These are phyloP conservation scores for Drosophila suboccidentalis DNA, from an alignment of 2,888 invertebrate genomes.

Conservation along the genomic window DNA sequence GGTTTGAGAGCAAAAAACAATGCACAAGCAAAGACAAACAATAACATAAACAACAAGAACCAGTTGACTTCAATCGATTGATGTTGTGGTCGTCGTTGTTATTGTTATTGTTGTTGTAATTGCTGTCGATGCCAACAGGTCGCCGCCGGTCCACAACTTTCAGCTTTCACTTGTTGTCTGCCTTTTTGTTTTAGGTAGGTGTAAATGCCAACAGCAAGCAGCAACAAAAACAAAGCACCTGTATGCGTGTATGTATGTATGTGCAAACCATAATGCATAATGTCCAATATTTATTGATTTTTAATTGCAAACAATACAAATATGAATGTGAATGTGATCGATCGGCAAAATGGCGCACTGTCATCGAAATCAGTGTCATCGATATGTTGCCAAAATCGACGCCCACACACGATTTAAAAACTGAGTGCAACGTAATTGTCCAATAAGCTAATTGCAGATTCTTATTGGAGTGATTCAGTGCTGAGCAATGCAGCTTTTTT, in stretches of 20 bases:
- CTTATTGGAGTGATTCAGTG: neutral
- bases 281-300: constrained; percentile 59
- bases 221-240: constrained; percentile 25
- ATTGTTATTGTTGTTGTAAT: constrained; percentile 28
- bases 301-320: constrained; percentile 53
- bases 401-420: constrained; percentile 19
- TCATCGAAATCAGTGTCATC: constrained; percentile 46
- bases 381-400: constrained; percentile 20
- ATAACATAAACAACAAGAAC: constrained; percentile 49
- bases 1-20: constrained; percentile 9
- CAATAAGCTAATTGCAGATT: neutral
- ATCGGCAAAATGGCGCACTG: constrained; percentile 23
- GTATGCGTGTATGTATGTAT: no score
- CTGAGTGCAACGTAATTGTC: neutral
- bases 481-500: neutral
- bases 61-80: constrained; percentile 41
- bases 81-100: constrained; percentile 8
- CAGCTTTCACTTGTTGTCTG: constrained; percentile 72
- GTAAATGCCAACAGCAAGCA: constrained; percentile 30
- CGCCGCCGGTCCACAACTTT: constrained; percentile 60
- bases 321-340: neutral
- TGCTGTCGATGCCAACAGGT: constrained; percentile 54
- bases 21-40: constrained; percentile 39
- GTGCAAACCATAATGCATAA: neutral
- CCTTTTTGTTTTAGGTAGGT: constrained; percentile 72